phyloP scores from a whole-genome alignment of 2,888 invertebrate species.

The Ellobium chinense region DNA sequence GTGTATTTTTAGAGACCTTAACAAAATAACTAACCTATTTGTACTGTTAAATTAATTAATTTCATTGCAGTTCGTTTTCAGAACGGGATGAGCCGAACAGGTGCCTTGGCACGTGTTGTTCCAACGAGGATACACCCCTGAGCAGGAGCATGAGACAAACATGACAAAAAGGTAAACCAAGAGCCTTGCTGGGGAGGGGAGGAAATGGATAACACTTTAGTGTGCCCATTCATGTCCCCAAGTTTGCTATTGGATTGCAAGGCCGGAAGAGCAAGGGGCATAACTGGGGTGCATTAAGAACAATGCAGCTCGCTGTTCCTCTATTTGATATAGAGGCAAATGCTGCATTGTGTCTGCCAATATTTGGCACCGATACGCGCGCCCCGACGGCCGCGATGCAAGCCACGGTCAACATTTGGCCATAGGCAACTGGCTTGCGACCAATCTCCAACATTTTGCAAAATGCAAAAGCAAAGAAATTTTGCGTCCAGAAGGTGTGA shows the following conservation, averaged over 20 bases:
- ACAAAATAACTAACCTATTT: no score
- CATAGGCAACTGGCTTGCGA: constrained; percentile 22
- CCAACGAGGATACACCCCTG: not conserved
- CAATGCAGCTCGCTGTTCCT: constrained; percentile 30
- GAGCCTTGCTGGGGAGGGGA: not conserved
- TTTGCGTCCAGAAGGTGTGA: constrained; percentile 38
- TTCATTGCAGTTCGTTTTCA: no score
- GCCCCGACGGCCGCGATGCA: constrained; percentile 13
- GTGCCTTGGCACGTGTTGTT: no score
- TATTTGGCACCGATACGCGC: constrained; percentile 34
- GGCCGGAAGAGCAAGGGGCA: constrained; percentile 34
- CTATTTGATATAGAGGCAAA: constrained; percentile 30
- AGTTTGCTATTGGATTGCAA: constrained; percentile 20
- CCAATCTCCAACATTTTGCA: constrained; percentile 40
- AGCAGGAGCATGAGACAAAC: not conserved
- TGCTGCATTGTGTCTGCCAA: constrained; percentile 27
- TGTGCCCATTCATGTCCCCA: not conserved
- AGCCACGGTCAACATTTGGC: constrained; percentile 20
- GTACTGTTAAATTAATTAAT: no score
- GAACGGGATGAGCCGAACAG: no score
- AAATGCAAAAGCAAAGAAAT: constrained; percentile 46
- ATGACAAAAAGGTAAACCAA: not conserved
- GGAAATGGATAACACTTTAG: not conserved
- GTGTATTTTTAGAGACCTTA: no score
- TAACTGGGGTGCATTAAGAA: constrained; percentile 22